Evolutionary conservation across 2,888 invertebrate species (phyloP).

Genomic region (Empis livida): DNA sequence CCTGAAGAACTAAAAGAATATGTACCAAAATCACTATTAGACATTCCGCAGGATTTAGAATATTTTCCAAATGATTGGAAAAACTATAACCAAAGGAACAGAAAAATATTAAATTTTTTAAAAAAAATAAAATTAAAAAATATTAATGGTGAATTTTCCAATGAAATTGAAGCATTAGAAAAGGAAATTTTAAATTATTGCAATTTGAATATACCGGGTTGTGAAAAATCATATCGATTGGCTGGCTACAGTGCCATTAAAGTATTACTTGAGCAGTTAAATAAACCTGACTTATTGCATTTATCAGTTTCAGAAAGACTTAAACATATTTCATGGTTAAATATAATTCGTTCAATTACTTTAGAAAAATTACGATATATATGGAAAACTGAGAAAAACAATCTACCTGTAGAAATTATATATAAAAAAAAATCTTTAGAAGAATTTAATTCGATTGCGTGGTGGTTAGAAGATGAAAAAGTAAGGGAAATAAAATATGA

Average conservation of each 20-base stretch:
- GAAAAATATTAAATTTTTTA: conserved; percentile 40
- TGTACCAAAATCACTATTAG: conserved; percentile 35
- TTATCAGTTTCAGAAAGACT: conserved; percentile 9
- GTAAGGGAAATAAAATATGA: conserved; percentile 16
- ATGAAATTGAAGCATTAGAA: conserved; percentile 15
- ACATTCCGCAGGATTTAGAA: conserved; percentile 50
- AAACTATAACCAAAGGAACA: conserved; percentile 35
- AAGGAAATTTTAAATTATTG: conserved; percentile 23
- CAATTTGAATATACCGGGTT: conserved; percentile 15
- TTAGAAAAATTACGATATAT: conserved; percentile 11
- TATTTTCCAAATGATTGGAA: conserved; percentile 52
- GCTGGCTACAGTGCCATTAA: conserved; percentile 23
- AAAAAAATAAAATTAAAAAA: conserved; percentile 39
- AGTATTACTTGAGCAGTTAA: conserved; percentile 17
- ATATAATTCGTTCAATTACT: conserved; percentile 23
- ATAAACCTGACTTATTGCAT: conserved; percentile 10
- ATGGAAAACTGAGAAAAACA: conserved; percentile 8
- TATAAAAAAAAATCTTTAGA: conserved; percentile 21
- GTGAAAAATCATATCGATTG: conserved; percentile 16
- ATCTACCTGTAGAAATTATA: conserved; percentile 20
- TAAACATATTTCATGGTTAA: conserved; percentile 19
- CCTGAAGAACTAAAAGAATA: conserved; percentile 49
- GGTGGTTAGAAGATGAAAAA: conserved; percentile 23
- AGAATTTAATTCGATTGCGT: conserved; percentile 19
- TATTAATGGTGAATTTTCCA: conserved; percentile 8